phyloP scores from a whole-genome alignment of 1,140 invertebrate species.

The Brachionus koreanus region DNA sequence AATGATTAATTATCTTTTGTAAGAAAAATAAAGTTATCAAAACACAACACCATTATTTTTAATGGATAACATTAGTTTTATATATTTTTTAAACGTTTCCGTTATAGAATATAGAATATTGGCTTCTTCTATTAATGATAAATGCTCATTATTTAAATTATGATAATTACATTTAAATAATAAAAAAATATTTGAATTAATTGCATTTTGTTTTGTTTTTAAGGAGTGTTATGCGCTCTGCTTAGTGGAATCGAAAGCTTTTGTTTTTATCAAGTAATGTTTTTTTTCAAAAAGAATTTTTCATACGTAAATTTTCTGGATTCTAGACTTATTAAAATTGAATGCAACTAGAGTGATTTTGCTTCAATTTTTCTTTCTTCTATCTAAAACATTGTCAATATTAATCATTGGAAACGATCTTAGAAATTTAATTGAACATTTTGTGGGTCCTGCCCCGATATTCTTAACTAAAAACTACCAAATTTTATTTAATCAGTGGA shows the following conservation, averaged over 20 bases:
- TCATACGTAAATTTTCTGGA: neutral
- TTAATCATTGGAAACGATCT: neutral
- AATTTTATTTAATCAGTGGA: neutral
- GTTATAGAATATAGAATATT: neutral
- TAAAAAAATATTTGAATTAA: neutral
- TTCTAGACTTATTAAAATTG: too few relatives aligned
- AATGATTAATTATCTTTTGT: neutral
- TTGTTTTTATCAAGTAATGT: neutral
- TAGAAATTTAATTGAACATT: neutral
- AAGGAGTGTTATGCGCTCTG: neutral
- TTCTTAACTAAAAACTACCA: neutral
- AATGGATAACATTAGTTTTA: neutral
- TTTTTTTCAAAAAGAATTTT: neutral
- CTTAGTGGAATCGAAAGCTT: neutral
- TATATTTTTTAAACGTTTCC: neutral
- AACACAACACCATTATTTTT: neutral
- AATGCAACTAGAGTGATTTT: neutral
- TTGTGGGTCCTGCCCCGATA: neutral
- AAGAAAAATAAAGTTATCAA: neutral
- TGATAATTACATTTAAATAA: slow-evolving; percentile 1
- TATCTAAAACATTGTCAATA: neutral
- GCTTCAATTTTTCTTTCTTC: neutral
- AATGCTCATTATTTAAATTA: neutral
- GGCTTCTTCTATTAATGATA: neutral
- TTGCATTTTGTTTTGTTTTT: neutral